Percentiles rank a stretch among this genome's conserved stretches.
phyloP scores from a whole-genome alignment of 2,113 vertebrate genomes.

The Bambusicola thoracicus region DNA sequence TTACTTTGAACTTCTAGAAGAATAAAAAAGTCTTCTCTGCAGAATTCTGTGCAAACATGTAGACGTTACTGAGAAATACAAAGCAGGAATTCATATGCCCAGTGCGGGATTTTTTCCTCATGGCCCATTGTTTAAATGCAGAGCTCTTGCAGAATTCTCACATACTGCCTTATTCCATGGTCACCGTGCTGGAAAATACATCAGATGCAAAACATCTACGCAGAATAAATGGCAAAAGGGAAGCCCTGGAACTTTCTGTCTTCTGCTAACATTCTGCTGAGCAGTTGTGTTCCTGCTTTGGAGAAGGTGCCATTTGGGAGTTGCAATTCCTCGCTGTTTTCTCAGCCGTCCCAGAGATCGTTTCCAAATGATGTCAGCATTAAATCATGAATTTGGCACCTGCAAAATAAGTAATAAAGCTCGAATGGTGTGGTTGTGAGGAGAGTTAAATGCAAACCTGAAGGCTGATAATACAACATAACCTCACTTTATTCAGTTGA shows the following conservation, averaged over 20 bases:
- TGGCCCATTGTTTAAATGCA: background rate
- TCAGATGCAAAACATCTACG: accelerated
- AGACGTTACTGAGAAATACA: background rate
- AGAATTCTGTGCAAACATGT: background rate
- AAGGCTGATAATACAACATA: background rate
- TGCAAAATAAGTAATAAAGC: background rate
- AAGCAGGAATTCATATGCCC: background rate
- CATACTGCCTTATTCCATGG: accelerated
- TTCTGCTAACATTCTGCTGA: background rate
- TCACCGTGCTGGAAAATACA: background rate
- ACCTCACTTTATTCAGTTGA: background rate
- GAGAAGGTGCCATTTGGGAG: background rate
- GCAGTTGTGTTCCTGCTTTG: background rate
- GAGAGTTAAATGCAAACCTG: background rate
- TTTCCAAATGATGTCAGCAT: background rate
- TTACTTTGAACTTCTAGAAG: background rate
- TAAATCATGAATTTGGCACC: background rate
- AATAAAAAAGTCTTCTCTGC: background rate
- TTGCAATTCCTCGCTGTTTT: background rate
- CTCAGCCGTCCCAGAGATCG: background rate
- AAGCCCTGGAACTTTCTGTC: background rate
- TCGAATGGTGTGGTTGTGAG: background rate
- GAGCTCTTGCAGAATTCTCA: background rate
- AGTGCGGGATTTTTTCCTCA: background rate
- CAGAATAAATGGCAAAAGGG: background rate